These are phyloP conservation scores for Tylochromis polylepis DNA, from an alignment of 2,113 vertebrate species.

Conservation along the genomic window DNA sequence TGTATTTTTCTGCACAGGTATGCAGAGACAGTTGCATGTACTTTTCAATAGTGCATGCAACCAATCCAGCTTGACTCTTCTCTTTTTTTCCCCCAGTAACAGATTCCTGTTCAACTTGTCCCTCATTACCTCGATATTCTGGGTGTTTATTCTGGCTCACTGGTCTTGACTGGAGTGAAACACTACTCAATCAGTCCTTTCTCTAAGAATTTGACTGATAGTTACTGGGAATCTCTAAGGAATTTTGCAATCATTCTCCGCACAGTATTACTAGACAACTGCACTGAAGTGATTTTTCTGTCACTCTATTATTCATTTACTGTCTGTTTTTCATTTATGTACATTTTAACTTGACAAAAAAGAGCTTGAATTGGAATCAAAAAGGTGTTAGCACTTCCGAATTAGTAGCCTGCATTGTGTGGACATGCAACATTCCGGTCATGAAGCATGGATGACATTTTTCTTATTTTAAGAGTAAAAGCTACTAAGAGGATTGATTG, in stretches of 20 bases:
- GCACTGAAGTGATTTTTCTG: background rate
- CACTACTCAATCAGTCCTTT: background rate
- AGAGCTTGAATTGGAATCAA: no score
- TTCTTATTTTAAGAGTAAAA: no score
- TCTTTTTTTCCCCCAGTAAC: background rate
- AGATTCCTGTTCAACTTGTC: background rate
- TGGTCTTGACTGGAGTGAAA: background rate
- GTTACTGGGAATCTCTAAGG: background rate
- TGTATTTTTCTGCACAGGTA: background rate
- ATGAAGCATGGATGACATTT: no score
- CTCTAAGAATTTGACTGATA: background rate
- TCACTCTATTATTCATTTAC: background rate
- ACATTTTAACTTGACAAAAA: no score
- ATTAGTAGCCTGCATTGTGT: no score
- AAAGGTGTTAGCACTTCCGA: no score
- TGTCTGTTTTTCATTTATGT: background rate
- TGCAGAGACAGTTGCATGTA: background rate
- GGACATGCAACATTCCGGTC: no score
- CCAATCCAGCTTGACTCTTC: background rate
- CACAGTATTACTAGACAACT: no score
- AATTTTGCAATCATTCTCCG: no score
- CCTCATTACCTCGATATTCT: background rate
- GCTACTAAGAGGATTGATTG: no score
- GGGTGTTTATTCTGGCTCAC: background rate
- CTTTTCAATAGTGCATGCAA: background rate